Base-by-base conservation (phyloP, 2,888 invertebrate species). In the Blomia tropicalis region DNA sequence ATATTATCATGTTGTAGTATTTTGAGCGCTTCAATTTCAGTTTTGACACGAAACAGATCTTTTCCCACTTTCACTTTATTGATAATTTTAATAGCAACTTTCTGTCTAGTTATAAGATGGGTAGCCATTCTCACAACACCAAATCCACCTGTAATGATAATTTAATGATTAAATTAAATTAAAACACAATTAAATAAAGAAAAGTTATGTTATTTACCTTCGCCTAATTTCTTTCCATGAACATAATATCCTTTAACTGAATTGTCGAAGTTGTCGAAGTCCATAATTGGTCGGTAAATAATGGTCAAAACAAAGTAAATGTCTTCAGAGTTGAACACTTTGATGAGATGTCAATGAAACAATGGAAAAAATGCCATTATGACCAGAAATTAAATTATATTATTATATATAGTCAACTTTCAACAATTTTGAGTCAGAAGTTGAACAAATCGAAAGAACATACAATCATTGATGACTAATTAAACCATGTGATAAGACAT, bases 31-130 rank as follows among this genome's bases (percentile, higher is more conserved):
- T 81, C 80, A 54, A 87, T 78, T 74, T 87, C 87, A 41, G 82
- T 75, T 69, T 80, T 79, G 11, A 85, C 82, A 68, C 85, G 73
- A 19, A 81, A 82, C 51, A 85, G 75, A 72, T 85, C 47, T 47
- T 47, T 47, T 61, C 84, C 84, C 59, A 87, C 73, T 54, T 78
- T 75, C 56, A 75, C 75, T 74, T 87, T 87, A 70, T 85, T 82
- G 81, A 87, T 84, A 60, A 85, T 84, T 75, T 87, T 87, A 64
- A 87, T 81, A 53, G 87, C 87, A 59, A 85, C 85, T 73, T 83
- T 83, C 71, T 85, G 84, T 32, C 83, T 83, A 58, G 85, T 85
- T n/a, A 82, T 77, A 60, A 81, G 70, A 74, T 87, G 87, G 14
- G 82, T 83, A 11, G 82, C 85, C 60, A 84, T 75, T 71, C 85